phyloP scores from a whole-genome alignment of 2,113 vertebrate genomes.

The Dolichallabes microphthalmus region DNA sequence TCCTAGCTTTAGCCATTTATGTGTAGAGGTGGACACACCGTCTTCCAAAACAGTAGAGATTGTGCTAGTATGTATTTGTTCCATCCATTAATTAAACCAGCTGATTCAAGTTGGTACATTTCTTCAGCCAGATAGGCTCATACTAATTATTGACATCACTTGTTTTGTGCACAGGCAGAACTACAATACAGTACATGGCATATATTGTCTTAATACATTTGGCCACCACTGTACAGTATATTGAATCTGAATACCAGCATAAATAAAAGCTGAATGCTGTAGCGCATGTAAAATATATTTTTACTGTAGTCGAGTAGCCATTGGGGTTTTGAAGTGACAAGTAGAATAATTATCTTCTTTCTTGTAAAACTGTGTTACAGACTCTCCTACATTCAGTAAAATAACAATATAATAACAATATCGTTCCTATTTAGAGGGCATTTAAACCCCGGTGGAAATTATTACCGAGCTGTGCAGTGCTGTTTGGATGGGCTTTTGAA shows the following conservation, averaged over 20 bases:
- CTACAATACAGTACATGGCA: too few species aligned
- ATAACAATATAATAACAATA: constrained; percentile 45
- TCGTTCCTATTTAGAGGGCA: constrained; percentile 41
- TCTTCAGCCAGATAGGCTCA: too few species aligned
- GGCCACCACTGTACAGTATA: too few species aligned
- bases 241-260: neutral
- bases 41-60: too few species aligned
- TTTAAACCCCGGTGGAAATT: constrained; percentile 45
- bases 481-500: constrained; percentile 54
- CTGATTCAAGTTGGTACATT: too few species aligned
- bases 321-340: constrained; percentile 6
- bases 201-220: neutral
- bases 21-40: too few species aligned
- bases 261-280: neutral
- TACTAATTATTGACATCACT: too few species aligned
- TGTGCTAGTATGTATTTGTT: too few species aligned
- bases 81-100: too few species aligned
- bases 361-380: constrained; percentile 31
- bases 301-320: constrained; percentile 19
- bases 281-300: constrained; percentile 21
- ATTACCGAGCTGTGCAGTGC: constrained; percentile 14
- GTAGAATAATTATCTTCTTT: constrained; percentile 28
- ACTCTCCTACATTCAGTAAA: constrained; percentile 34
- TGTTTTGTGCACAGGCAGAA: too few species aligned
- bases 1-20: too few species aligned